Evolutionary conservation across 2,797 vertebrate species (phyloP).

Genomic region (Hephaestus fuliginosus): DNA sequence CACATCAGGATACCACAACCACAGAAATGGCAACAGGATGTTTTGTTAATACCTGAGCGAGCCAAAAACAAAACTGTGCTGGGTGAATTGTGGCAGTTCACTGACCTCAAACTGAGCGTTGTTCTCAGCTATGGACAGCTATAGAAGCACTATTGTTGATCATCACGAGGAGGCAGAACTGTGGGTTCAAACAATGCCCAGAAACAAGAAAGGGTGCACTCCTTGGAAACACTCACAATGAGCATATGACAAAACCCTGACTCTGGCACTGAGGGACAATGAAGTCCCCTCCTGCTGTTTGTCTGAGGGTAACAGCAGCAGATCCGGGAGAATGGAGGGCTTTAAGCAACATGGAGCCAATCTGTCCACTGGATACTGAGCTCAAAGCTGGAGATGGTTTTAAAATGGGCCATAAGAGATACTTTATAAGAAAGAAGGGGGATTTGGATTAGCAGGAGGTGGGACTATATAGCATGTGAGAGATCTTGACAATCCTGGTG

Average conservation of each 20-base stretch:
- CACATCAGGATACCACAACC: constrained; percentile 8
- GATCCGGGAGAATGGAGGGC: constrained; percentile 43
- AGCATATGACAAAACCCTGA: constrained; percentile 32
- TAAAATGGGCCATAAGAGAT: constrained; percentile 59
- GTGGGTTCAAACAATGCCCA: neutral
- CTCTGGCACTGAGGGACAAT: constrained; percentile 39
- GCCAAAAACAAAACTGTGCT: neutral
- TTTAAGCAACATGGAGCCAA: constrained; percentile 61
- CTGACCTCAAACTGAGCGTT: constrained; percentile 26
- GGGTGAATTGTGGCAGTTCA: neutral
- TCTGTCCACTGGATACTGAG: constrained; percentile 54
- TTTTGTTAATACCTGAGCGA: constrained; percentile 23
- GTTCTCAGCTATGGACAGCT: neutral
- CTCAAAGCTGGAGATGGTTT: constrained; percentile 53
- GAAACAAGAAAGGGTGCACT: constrained; percentile 9
- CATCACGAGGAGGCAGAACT: constrained; percentile 14
- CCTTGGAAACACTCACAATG: constrained; percentile 36
- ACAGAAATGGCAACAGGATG: constrained; percentile 2
- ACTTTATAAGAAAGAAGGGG: constrained; percentile 54
- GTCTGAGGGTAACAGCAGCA: constrained; percentile 41
- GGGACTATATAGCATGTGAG: constrained; percentile 44
- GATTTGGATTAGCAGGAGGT: constrained; percentile 64
- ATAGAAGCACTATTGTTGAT: neutral
- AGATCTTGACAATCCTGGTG: constrained; percentile 62
- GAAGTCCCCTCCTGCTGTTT: constrained; percentile 52